phyloP scores from a whole-genome alignment of 2,113 vertebrate species.

The Lampris megalopsis region DNA sequence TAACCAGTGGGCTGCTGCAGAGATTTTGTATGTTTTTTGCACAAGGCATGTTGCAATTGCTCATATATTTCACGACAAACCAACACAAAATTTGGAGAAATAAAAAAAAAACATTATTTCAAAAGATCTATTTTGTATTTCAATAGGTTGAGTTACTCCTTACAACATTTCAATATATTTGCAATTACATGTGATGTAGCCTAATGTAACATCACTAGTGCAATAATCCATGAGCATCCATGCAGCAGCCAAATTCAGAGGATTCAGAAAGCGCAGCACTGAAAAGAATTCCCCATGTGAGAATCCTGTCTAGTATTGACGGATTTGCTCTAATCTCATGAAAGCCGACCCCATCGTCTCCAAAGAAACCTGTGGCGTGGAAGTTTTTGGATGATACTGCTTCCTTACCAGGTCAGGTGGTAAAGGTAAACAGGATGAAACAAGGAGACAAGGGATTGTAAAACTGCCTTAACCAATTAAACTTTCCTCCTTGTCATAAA shows the following conservation, averaged over 20 bases:
- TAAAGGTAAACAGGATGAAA: constrained; percentile 58
- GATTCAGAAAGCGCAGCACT: too few relatives aligned
- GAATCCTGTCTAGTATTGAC: constrained; percentile 63
- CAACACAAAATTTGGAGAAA: neutral
- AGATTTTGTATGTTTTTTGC: neutral
- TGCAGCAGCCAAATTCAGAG: too few relatives aligned
- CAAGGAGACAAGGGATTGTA: constrained; percentile 44
- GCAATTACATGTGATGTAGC: too few relatives aligned
- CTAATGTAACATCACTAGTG: too few relatives aligned
- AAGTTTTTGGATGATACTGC: constrained; percentile 68
- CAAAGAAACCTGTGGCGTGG: constrained; percentile 65
- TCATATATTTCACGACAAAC: neutral
- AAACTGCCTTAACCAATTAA: constrained; percentile 43
- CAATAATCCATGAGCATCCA: too few relatives aligned
- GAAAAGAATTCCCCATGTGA: constrained; percentile 56
- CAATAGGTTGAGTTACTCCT: constrained; percentile 35
- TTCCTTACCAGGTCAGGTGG: constrained; percentile 64
- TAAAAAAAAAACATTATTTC: neutral
- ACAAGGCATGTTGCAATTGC: neutral
- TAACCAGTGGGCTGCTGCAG: constrained; percentile 7
- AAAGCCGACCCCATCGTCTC: constrained; percentile 56
- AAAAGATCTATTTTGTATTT: constrained; percentile 10
- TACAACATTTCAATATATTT: constrained; percentile 31
- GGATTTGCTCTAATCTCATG: constrained; percentile 71
- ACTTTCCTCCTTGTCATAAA: constrained; percentile 49